Percentiles rank a stretch among this genome's conserved stretches.
Conservation (phyloP, 2,888 invertebrate species). For the Hirtodrosophila trivittata region DNA sequence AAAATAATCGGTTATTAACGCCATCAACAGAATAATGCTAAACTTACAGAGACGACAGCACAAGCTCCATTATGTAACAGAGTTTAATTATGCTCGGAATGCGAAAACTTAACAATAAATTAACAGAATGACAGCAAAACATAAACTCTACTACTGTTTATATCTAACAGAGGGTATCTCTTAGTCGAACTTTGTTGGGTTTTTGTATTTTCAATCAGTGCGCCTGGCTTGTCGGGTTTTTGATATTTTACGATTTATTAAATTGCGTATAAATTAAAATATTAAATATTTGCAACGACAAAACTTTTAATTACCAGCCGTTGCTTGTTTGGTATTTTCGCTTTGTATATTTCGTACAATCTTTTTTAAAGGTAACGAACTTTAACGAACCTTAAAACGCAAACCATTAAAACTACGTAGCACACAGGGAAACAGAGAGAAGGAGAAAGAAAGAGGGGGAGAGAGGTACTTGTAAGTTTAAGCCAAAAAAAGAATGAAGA, state of each 20-base stretch:
- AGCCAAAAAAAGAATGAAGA: constrained; percentile 23
- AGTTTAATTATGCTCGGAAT: too few species aligned
- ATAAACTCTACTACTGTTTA: too few species aligned
- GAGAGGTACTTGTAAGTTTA: neutral
- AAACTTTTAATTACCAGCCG: constrained; percentile 73
- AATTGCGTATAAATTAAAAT: constrained; percentile 81
- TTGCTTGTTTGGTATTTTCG: constrained; percentile 51
- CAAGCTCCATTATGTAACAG: too few species aligned
- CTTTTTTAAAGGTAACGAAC: constrained; percentile 52
- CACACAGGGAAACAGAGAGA: constrained; percentile 2
- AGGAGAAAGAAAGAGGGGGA: too few species aligned
- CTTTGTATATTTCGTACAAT: constrained; percentile 28
- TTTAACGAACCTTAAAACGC: constrained; percentile 1
- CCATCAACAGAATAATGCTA: too few species aligned
- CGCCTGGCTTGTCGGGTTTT: constrained; percentile 40
- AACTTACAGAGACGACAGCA: too few species aligned
- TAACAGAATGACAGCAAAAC: too few species aligned
- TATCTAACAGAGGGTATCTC: constrained; percentile 10
- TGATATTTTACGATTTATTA: constrained; percentile 74
- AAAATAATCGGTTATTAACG: too few species aligned
- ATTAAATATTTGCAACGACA: constrained; percentile 74
- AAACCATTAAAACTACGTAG: neutral
- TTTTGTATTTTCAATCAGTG: constrained; percentile 67
- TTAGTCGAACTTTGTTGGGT: constrained; percentile 2
- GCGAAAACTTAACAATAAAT: too few species aligned